Evolutionary conservation across 2,797 vertebrate species (phyloP).

Genomic region (Rhinoraja longicauda): DNA sequence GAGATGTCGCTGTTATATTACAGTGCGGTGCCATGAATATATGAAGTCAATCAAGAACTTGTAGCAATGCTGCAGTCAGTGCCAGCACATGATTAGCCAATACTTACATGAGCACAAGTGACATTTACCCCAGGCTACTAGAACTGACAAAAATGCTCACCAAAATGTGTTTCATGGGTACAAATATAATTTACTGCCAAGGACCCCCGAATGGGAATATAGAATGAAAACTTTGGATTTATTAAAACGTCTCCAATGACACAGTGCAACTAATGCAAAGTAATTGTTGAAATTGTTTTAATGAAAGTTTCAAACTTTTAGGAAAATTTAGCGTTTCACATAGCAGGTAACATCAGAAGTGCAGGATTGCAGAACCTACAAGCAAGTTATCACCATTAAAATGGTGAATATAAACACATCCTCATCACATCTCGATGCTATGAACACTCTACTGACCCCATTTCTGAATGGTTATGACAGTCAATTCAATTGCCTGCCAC

Average conservation of each 20-base stretch:
- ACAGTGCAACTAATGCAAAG: too few relatives aligned
- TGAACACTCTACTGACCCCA: slow-evolving; percentile 45
- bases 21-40: not conserved
- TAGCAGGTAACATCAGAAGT: slow-evolving; percentile 57
- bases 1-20: not conserved
- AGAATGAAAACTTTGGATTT: not conserved
- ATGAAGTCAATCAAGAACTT: not conserved
- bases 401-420: slow-evolving; percentile 58
- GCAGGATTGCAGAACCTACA: slow-evolving; percentile 59
- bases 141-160: not conserved
- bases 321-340: slow-evolving; percentile 39
- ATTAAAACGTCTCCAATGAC: not conserved
- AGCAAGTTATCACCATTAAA: slow-evolving; percentile 51
- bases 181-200: not conserved
- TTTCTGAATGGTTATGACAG: slow-evolving; percentile 60
- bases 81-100: not conserved
- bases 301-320: not conserved
- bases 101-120: not conserved
- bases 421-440: slow-evolving; percentile 56
- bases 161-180: not conserved
- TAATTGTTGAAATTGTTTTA: not conserved
- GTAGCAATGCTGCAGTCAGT: not conserved
- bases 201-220: not conserved
- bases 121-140: not conserved
- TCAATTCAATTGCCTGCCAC: slow-evolving; percentile 54